Base-by-base conservation (phyloP, 2,113 vertebrate genomes). In the Pelecanus crispus region DNA sequence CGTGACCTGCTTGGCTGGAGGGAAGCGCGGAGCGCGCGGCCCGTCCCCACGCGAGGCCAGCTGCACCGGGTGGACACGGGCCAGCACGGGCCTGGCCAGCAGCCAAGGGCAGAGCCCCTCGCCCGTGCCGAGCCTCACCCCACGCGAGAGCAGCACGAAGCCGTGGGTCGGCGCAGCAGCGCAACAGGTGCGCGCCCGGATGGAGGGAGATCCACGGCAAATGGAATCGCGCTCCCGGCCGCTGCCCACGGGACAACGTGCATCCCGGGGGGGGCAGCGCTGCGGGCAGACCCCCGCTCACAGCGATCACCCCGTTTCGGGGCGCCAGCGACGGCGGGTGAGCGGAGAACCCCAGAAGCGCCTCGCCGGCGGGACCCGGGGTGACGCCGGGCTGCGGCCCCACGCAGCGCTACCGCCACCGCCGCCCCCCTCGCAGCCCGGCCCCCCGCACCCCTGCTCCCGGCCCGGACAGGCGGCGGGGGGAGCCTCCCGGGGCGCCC, bases 11-110 rank as follows among this genome's bases (percentile, higher is more conserved):
- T 14, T 0, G 89, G 59, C 40, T 86, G 2, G 38, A 1, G 72
- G 44, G 63, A 17, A 55, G 45, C 6, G 6, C 28, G 0, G 56
- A 1, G 34, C 7, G 70, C 21, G 2, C 59, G 5, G 73, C 49
- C 18, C 0, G 2, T 1, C 4, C 15, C 18, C 63, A 25, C 2
- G 5, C 32, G 28, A 1, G 19, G 34, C 3, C 2, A 6, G 78
- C 67, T 4, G 50, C 86, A 0, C 1, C 0, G 2, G 2, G 9
- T n/a, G 3, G 49, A 6, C 3, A 2, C 4, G 20, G 6, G 2
- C 3, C 31, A 28, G 56, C 20, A 2, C 13, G 1, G 44, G 7
- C 31, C 31, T 7, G 11, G 55, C 28, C 34, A 11, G 49, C 67
- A 7, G 31, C 38, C 10, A 36, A 1, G 19, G n/a, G 32, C 68